Percentiles rank a stretch among this genome's conserved stretches.
phyloP scores from a whole-genome alignment of 35 echinoderm and acorn worm genomes.

The Heliocidaris erythrogramma region DNA sequence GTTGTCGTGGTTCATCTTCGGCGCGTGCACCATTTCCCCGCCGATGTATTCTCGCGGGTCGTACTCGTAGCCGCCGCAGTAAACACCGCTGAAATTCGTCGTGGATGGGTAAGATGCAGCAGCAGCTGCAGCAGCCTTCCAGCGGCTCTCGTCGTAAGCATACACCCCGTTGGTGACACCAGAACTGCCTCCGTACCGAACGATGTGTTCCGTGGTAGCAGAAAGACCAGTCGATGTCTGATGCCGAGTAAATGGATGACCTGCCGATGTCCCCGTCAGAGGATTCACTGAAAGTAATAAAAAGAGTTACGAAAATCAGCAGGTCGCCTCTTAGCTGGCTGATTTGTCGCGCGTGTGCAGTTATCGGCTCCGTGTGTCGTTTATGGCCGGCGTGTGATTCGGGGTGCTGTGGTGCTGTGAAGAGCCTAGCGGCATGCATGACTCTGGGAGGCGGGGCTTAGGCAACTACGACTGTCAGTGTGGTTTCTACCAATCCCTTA shows the following conservation, averaged over 20 bases:
- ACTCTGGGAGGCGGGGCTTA: constrained; percentile 34
- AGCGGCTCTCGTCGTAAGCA: constrained; percentile 41
- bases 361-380: constrained; percentile 12
- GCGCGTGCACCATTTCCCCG: constrained; percentile 47
- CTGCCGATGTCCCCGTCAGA: constrained; percentile 22
- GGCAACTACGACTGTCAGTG: constrained; percentile 22
- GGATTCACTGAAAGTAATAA: constrained; percentile 52
- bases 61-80: constrained; percentile 41
- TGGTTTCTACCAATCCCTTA: constrained; percentile 45
- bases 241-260: not conserved
- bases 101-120: not conserved
- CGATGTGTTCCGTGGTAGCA: not conserved
- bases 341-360: constrained; percentile 40
- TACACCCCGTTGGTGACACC: constrained; percentile 34
- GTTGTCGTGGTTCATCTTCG: constrained; percentile 36
- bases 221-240: constrained; percentile 14
- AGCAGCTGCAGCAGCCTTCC: not conserved
- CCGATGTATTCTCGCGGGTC: constrained; percentile 40
- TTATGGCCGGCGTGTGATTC: constrained; percentile 29
- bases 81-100: constrained; percentile 11
- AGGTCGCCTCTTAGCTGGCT: constrained; percentile 20
- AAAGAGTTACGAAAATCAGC: constrained; percentile 50
- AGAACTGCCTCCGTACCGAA: constrained; percentile 14
- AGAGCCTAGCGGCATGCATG: not conserved
- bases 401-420: not conserved